Conservation (phyloP, 2,888 invertebrate species). For the Cryptocephalus primarius region DNA sequence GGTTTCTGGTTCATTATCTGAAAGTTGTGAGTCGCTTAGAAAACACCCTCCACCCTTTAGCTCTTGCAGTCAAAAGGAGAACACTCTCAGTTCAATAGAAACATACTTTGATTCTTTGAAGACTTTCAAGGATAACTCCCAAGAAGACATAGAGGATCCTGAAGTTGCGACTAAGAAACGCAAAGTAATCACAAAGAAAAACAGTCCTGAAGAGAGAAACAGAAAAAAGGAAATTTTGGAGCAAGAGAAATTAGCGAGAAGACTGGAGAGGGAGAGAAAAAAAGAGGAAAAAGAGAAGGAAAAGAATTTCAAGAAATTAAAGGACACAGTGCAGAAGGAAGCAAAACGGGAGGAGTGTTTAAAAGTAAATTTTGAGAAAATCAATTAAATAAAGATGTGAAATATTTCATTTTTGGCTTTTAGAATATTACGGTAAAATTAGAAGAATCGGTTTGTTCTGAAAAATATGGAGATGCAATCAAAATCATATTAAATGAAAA, state of each 20-base stretch:
- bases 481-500: constrained; percentile 21
- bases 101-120: too few species aligned
- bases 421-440: constrained; percentile 28
- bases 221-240: constrained; percentile 2
- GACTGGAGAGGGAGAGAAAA: constrained; percentile 8
- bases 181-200: background rate
- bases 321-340: constrained; percentile 18
- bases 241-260: constrained; percentile 2
- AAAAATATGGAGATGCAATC: constrained; percentile 24
- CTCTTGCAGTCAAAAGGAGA: too few species aligned
- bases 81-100: too few species aligned
- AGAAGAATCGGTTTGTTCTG: constrained; percentile 22
- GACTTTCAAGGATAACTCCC: too few species aligned
- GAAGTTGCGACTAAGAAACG: background rate
- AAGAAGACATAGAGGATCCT: too few species aligned
- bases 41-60: too few species aligned
- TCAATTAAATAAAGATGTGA: constrained; percentile 3
- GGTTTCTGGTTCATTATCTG: too few species aligned
- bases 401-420: constrained; percentile 8
- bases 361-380: constrained; percentile 19
- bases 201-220: constrained; percentile 7
- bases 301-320: constrained; percentile 15
- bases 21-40: too few species aligned
- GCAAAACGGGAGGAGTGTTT: constrained; percentile 27
- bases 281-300: constrained; percentile 10